Base-by-base conservation (phyloP, 2,113 vertebrate genomes). In the Tragelaphus imberbis region DNA sequence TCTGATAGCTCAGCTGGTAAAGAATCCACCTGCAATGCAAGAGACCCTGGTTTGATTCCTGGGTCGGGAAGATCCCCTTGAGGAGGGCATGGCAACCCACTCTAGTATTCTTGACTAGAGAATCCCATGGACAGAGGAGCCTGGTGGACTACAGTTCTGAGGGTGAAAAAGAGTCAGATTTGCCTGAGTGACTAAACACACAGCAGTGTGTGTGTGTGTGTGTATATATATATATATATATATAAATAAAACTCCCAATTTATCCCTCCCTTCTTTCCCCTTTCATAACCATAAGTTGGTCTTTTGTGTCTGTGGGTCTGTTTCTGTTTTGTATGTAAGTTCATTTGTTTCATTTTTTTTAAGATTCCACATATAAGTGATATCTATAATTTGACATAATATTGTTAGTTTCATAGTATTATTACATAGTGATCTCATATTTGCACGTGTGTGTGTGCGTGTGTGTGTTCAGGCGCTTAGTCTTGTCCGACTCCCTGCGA, bases 111-210 rank as follows among this genome's bases (percentile, higher is more conserved):
- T 71, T 71, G 65, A 11, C n/a, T 40, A 5, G n/a, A 71, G n/a
- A 36, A 71, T 36, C 68, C 68, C n/a, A 23, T 36, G 68, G 68
- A 71, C 68, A 6, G 68, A 71, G 68, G 68, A 71, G 68, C n/a
- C 19, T 71, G 68, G 68, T 0, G 19, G 10, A 19, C 19, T 40
- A 11, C 4, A 3, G n/a, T 40, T n/a, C n/a, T 40, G n/a, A 71
- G 65, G 19, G n/a, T 40, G 1, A 0, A 71, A 23, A 40, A 36
- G n/a, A 71, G 68, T 71, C 68, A 71, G 2, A 40, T 21, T 36
- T 23, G n/a, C n/a, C 68, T 71, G 68, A 23, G n/a, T 71, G 2
- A 71, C 68, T 36, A 71, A 40, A 40, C 5, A 40, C n/a, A 36
- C 5, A 40, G 19, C 68, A 36, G n/a, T 12, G n/a, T n/a, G n/a